Evolutionary conservation across 2,888 invertebrate species (phyloP).

Genomic region (Hydroisotoma schaefferi): DNA sequence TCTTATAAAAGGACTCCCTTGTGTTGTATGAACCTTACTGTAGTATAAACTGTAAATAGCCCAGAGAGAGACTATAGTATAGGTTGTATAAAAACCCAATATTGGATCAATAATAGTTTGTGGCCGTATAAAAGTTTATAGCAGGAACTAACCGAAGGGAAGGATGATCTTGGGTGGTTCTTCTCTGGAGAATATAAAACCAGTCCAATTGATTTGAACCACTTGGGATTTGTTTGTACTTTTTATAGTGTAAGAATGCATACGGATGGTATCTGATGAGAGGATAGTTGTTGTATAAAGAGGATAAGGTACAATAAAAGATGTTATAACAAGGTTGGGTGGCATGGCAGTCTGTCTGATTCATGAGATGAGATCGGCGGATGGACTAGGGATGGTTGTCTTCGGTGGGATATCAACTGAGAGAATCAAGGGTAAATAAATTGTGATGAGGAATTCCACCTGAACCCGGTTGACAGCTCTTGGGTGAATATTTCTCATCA

Average conservation of each 20-base stretch:
- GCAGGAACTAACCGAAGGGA: no score
- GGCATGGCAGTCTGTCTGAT: slow-evolving; percentile 25
- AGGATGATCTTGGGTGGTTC: background rate
- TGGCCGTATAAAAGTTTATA: no score
- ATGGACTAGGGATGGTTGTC: slow-evolving; percentile 1
- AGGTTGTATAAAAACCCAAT: no score
- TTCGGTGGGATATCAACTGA: slow-evolving; percentile 2
- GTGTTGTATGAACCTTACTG: no score
- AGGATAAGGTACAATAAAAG: no score
- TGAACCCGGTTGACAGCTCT: slow-evolving; percentile 2
- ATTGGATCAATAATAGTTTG: background rate
- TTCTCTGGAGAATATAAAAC: background rate
- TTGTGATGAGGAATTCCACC: slow-evolving; percentile 2
- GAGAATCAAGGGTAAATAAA: slow-evolving; percentile 11
- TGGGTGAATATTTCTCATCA: background rate
- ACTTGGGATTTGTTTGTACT: background rate
- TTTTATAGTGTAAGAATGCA: background rate
- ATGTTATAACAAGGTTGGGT: no score
- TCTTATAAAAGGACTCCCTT: no score
- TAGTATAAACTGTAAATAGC: no score
- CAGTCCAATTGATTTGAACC: background rate
- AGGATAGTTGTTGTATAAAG: no score
- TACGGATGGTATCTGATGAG: no score
- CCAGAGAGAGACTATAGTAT: no score
- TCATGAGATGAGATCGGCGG: slow-evolving; percentile 40